A percentile compares a stretch with the other conserved stretches of the same genome.
Conservation (phyloP, 2,797 vertebrate genomes). For the Hipposideros larvatus region DNA sequence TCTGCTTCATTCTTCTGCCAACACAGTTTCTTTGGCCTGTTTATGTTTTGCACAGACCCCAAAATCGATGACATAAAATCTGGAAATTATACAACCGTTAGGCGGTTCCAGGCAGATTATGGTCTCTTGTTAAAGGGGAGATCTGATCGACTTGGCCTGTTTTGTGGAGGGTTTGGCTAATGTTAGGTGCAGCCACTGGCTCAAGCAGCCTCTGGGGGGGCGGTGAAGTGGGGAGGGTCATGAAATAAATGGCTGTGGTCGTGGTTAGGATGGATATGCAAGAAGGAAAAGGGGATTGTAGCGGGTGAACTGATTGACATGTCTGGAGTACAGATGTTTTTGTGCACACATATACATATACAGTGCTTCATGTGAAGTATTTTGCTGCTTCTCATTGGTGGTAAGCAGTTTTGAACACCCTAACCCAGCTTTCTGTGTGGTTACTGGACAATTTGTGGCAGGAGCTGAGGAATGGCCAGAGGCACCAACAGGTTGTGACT, state of each 20-base stretch:
- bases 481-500: background rate
- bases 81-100: background rate
- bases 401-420: background rate
- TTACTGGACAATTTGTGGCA: background rate
- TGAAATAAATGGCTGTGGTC: background rate
- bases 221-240: background rate
- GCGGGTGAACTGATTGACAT: background rate
- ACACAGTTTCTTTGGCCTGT: background rate
- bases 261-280: background rate
- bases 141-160: background rate
- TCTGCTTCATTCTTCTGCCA: background rate
- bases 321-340: background rate
- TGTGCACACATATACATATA: accelerated
- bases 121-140: background rate
- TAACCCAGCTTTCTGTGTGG: background rate
- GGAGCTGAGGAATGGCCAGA: background rate
- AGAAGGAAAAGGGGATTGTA: background rate
- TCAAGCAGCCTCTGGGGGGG: background rate
- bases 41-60: background rate
- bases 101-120: background rate
- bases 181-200: background rate
- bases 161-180: background rate
- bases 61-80: background rate
- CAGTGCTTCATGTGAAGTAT: background rate
- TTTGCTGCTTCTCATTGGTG: background rate